Percentiles rank a stretch among this genome's conserved stretches.
These are phyloP conservation scores for Rhea americana DNA, from an alignment of 2,113 vertebrate species.

Conservation along the genomic window DNA sequence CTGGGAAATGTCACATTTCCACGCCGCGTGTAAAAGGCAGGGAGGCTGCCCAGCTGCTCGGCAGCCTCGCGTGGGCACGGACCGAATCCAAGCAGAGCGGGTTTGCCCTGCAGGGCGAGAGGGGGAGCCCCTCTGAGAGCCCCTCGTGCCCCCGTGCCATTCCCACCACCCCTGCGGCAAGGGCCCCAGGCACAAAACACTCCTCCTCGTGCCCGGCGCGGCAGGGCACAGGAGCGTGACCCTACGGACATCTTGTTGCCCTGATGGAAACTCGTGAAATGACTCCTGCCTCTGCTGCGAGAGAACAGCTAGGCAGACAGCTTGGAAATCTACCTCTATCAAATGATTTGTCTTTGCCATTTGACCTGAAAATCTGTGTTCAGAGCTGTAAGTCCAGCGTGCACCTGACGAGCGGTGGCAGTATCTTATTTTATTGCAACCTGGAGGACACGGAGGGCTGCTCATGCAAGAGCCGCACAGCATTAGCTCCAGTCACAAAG, in stretches of 20 bases:
- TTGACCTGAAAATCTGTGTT: conserved; percentile 33
- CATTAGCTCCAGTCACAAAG: too few relatives aligned
- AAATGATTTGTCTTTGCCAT: not conserved
- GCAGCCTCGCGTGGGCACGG: not conserved
- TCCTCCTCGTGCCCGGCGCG: fast-evolving
- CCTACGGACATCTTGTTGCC: not conserved
- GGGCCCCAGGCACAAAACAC: not conserved
- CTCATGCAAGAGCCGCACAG: too few relatives aligned
- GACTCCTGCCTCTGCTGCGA: fast-evolving
- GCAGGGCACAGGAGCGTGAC: fast-evolving
- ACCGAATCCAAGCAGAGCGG: not conserved
- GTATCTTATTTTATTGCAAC: too few relatives aligned
- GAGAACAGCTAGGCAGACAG: not conserved
- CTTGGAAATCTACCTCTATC: not conserved
- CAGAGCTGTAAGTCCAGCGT: not conserved
- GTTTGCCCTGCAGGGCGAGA: not conserved
- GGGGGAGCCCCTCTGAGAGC: not conserved
- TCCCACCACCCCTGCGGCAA: not conserved
- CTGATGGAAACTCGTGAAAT: not conserved
- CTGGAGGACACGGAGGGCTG: too few relatives aligned
- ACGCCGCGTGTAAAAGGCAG: not conserved
- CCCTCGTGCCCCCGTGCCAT: too few relatives aligned
- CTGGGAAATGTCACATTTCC: not conserved
- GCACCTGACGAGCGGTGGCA: too few relatives aligned
- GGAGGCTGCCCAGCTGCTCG: not conserved